phyloP scores from a whole-genome alignment of 2,797 vertebrate genomes.

The Merluccius polli region DNA sequence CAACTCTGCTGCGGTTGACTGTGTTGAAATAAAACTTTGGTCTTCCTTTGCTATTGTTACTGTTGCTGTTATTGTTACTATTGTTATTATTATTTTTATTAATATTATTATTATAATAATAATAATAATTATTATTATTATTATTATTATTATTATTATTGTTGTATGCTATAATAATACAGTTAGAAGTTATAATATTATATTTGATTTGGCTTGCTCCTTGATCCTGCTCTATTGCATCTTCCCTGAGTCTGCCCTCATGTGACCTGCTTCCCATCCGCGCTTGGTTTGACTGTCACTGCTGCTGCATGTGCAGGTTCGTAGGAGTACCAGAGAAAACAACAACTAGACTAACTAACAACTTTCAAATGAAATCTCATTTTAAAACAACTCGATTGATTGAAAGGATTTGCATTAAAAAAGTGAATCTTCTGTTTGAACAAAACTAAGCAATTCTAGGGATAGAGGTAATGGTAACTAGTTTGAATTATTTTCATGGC shows the following conservation, averaged over 20 bases:
- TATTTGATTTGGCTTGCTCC: slow-evolving; percentile 25
- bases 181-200: not conserved
- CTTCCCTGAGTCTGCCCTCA: not conserved
- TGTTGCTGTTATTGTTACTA: no score
- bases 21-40: not conserved
- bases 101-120: no score
- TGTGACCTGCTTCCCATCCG: not conserved
- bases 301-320: no score
- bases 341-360: not conserved
- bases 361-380: not conserved
- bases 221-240: not conserved
- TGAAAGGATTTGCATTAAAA: not conserved
- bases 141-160: not conserved
- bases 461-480: not conserved
- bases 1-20: not conserved
- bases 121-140: no score
- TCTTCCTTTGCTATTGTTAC: not conserved
- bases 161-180: not conserved
- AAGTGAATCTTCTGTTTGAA: not conserved
- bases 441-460: not conserved
- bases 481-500: not conserved
- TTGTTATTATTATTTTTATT: no score
- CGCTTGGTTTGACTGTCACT: not conserved
- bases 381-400: not conserved
- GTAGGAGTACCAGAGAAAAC: not conserved